Percentiles rank a stretch among this genome's conserved stretches.
Evolutionary conservation across 1,140 invertebrate genomes (phyloP).

Genomic region (Nephotettix cincticeps): DNA sequence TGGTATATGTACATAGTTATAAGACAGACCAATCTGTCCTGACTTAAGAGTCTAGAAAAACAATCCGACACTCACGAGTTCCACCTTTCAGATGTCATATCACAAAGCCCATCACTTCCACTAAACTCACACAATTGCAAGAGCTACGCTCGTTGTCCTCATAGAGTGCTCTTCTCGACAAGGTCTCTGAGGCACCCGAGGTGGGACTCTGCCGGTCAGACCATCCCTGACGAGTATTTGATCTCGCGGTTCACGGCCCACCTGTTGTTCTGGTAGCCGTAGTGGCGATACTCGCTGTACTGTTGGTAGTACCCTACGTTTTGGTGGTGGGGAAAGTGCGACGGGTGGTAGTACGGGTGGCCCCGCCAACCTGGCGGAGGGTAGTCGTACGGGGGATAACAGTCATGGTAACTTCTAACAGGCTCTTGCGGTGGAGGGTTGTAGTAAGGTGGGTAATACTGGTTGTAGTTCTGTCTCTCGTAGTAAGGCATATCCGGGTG

Average conservation of each 20-base stretch:
- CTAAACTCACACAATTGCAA: too few relatives aligned
- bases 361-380: not conserved
- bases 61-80: too few relatives aligned
- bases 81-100: too few relatives aligned
- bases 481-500: slow-evolving; percentile 36
- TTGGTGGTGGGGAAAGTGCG: slow-evolving; percentile 24
- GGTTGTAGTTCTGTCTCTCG: slow-evolving; percentile 29
- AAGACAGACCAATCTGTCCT: too few relatives aligned
- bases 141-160: not conserved
- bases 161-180: slow-evolving; percentile 35
- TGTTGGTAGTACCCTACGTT: slow-evolving; percentile 18
- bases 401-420: slow-evolving; percentile 24
- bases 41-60: too few relatives aligned
- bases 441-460: slow-evolving; percentile 26
- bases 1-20: too few relatives aligned
- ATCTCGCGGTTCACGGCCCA: slow-evolving; percentile 31
- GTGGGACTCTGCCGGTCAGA: slow-evolving; percentile 39
- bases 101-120: too few relatives aligned
- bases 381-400: slow-evolving; percentile 17
- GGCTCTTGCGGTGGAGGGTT: slow-evolving; percentile 17
- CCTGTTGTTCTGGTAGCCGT: slow-evolving; percentile 25
- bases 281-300: slow-evolving; percentile 15
- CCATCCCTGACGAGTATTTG: slow-evolving; percentile 29
- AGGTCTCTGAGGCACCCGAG: slow-evolving; percentile 35
- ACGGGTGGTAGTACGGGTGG: slow-evolving; percentile 25